phyloP scores from a whole-genome alignment of 2,113 vertebrate species.

The Daubentonia madagascariensis region DNA sequence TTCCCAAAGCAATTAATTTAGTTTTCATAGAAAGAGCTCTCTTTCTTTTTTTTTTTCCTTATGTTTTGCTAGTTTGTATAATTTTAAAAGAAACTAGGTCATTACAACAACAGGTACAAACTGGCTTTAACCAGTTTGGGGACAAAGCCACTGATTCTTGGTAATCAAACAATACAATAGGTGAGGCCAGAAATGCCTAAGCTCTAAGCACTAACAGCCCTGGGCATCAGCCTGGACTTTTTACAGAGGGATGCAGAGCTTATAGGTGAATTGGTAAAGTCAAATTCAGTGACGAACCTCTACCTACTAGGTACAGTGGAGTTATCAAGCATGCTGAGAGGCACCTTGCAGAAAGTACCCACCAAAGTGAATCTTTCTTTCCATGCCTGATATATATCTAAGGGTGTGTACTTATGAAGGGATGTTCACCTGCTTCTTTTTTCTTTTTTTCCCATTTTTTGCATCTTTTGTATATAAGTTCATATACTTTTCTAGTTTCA shows the following conservation, averaged over 20 bases:
- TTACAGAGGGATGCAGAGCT: not conserved
- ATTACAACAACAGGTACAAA: not conserved
- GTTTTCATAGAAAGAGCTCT: not conserved
- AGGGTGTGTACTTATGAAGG: not conserved
- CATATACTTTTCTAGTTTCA: not conserved
- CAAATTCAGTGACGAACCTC: not conserved
- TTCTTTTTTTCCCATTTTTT: not conserved
- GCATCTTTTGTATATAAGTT: not conserved
- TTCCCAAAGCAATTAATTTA: not conserved
- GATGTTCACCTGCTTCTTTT: not conserved
- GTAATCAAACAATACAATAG: not conserved
- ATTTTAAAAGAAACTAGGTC: not conserved
- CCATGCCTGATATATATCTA: rapidly evolving
- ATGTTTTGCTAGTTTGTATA: not conserved
- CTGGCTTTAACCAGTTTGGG: not conserved
- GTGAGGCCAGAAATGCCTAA: not conserved
- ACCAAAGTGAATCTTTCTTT: not conserved
- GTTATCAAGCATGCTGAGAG: not conserved
- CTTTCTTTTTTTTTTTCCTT: not conserved
- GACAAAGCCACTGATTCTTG: not conserved
- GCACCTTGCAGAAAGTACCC: not conserved
- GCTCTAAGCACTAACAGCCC: not conserved
- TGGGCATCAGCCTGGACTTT: not conserved
- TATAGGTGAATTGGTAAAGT: not conserved
- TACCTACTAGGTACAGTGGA: not conserved